A percentile compares a stretch with the other conserved stretches of the same genome.
Conservation (phyloP, 2,888 invertebrate genomes). For the Xanthia togata region DNA sequence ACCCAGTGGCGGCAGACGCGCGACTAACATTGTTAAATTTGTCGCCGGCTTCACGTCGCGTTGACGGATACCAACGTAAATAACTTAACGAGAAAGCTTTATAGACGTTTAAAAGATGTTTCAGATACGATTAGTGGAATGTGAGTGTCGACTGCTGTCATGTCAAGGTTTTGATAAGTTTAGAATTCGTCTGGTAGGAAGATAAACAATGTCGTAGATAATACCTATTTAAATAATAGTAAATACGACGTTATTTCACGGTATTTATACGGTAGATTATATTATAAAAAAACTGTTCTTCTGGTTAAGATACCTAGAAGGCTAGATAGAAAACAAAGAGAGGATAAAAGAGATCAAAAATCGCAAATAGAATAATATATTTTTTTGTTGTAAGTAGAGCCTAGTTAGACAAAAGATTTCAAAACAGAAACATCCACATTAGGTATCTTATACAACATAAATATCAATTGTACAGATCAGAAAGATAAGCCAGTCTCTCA, state of each 20-base stretch:
- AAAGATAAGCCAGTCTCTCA: constrained; percentile 52
- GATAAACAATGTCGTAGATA: background rate
- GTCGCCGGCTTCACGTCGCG: constrained; percentile 79
- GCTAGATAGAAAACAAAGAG: background rate
- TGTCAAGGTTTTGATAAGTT: constrained; percentile 27
- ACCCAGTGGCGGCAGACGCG: constrained; percentile 70
- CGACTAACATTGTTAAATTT: constrained; percentile 87
- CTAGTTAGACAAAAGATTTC: background rate
- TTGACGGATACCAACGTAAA: constrained; percentile 85
- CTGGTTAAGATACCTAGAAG: background rate
- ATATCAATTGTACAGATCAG: constrained; percentile 63
- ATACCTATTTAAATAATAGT: too few species aligned
- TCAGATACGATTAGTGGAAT: constrained; percentile 40
- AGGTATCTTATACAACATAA: constrained; percentile 53
- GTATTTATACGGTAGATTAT: too few species aligned
- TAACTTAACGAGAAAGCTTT: constrained; percentile 77
- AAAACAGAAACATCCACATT: constrained; percentile 29
- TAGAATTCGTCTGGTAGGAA: background rate
- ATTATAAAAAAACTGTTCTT: background rate
- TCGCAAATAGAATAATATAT: background rate
- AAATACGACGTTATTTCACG: background rate
- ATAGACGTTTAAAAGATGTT: constrained; percentile 66
- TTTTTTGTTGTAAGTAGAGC: background rate
- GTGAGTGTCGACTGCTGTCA: constrained; percentile 25
- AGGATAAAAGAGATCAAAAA: background rate